Evolutionary conservation across 2,113 vertebrate species (phyloP).

Genomic region (Hassar affinis): DNA sequence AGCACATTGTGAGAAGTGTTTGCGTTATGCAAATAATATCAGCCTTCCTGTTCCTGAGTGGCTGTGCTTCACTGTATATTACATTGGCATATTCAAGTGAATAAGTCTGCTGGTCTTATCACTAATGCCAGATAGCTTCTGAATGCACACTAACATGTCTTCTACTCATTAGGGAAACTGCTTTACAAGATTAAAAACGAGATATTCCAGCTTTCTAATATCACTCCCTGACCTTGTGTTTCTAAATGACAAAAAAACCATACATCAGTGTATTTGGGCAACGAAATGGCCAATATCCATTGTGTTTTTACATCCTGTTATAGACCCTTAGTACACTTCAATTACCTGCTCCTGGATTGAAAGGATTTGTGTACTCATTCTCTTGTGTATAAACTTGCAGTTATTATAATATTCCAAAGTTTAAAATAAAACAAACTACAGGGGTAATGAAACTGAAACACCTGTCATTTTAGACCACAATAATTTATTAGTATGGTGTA

Average conservation of each 20-base stretch:
- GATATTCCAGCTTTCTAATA: not conserved
- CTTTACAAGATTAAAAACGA: not conserved
- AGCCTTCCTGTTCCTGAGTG: not conserved
- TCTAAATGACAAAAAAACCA: not conserved
- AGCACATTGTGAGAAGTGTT: no score
- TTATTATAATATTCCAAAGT: not conserved
- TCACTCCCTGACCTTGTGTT: not conserved
- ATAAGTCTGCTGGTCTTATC: constrained; percentile 1
- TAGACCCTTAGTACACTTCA: not conserved
- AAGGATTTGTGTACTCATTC: not conserved
- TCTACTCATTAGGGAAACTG: not conserved
- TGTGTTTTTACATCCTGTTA: not conserved
- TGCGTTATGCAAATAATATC: no score
- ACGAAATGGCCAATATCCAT: not conserved
- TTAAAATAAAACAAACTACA: no score
- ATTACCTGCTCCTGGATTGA: not conserved
- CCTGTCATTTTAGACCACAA: no score
- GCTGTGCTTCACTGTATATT: not conserved
- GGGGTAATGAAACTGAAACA: no score
- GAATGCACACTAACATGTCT: not conserved
- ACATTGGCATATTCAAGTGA: not conserved
- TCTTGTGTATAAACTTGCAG: not conserved
- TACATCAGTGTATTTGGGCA: not conserved
- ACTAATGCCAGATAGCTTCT: constrained; percentile 4
- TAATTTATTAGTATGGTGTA: no score